Evolutionary conservation across 2,113 vertebrate species (phyloP).

Genomic region (Melanerpes aurifrons): DNA sequence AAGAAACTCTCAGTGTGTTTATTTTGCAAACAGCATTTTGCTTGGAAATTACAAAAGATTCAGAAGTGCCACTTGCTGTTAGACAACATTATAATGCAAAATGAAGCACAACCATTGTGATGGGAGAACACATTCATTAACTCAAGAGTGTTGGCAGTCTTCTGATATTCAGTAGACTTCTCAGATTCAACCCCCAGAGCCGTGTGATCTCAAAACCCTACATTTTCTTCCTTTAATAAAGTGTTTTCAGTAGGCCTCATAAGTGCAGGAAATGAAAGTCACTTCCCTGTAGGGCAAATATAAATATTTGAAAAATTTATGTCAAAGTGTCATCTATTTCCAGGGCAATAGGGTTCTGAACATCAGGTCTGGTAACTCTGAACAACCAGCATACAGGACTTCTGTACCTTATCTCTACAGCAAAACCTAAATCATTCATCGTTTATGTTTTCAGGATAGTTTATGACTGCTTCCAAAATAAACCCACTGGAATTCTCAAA

Average conservation of each 20-base stretch:
- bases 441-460: not conserved
- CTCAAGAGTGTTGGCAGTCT: slow-evolving; percentile 62
- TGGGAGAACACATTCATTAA: slow-evolving; percentile 64
- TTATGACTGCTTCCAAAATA: not conserved
- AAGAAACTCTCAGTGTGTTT: slow-evolving; percentile 51
- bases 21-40: slow-evolving; percentile 67
- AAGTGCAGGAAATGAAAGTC: not conserved
- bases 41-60: slow-evolving; percentile 63
- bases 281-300: not conserved
- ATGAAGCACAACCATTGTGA: slow-evolving; percentile 66
- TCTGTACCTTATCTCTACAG: not conserved
- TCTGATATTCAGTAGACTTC: slow-evolving; percentile 38
- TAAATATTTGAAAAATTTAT: not conserved
- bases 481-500: not conserved
- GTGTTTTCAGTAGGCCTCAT: not conserved
- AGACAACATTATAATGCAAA: slow-evolving; percentile 69
- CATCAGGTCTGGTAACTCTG: not conserved
- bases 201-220: not conserved
- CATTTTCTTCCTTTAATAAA: not conserved
- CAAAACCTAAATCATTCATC: not conserved
- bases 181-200: not conserved
- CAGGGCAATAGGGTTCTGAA: not conserved
- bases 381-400: not conserved
- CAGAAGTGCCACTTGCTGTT: slow-evolving; percentile 70
- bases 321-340: not conserved